These are phyloP conservation scores for Arothron firmamentum DNA, from an alignment of 2,113 vertebrate genomes.

Conservation along the genomic window DNA sequence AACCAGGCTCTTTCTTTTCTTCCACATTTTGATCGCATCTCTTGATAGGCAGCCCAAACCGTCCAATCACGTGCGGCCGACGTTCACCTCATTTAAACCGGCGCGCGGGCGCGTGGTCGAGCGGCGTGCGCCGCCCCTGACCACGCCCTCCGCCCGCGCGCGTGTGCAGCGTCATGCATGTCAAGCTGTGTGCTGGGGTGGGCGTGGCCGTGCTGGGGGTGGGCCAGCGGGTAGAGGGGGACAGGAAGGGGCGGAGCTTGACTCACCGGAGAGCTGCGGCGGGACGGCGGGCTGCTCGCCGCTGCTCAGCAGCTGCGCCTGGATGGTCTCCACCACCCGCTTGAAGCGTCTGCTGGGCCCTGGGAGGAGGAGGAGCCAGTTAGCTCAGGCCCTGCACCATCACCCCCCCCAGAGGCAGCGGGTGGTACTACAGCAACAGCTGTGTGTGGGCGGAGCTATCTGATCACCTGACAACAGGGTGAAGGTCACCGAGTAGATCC, in stretches of 20 bases:
- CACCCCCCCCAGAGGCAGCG: too few relatives aligned
- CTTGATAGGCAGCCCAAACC: conserved; percentile 41
- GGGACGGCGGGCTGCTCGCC: conserved; percentile 90
- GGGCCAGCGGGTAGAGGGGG: conserved; percentile 20
- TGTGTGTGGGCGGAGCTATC: background rate
- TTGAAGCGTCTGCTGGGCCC: conserved; percentile 98
- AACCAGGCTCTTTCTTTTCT: conserved; percentile 44
- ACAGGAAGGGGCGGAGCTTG: conserved; percentile 20
- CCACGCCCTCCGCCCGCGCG: background rate
- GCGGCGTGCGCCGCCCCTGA: background rate
- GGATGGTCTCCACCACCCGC: conserved; percentile 98
- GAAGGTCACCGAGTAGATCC: conserved; percentile 96
- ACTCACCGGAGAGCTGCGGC: conserved; percentile 91
- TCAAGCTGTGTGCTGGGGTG: conserved; percentile 51
- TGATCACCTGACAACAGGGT: conserved; percentile 89
- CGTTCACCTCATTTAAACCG: conserved; percentile 9
- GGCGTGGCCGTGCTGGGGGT: conserved; percentile 37
- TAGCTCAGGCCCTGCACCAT: too few relatives aligned
- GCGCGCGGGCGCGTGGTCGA: background rate
- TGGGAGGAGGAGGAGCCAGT: too few relatives aligned
- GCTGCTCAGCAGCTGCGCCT: conserved; percentile 93
- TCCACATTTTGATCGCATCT: conserved; percentile 39
- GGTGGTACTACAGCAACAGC: too few relatives aligned
- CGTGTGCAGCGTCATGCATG: conserved; percentile 58
- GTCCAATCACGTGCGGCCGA: background rate